Base-by-base conservation (phyloP, 2,797 vertebrate genomes). In the Bradypodion ventrale region DNA sequence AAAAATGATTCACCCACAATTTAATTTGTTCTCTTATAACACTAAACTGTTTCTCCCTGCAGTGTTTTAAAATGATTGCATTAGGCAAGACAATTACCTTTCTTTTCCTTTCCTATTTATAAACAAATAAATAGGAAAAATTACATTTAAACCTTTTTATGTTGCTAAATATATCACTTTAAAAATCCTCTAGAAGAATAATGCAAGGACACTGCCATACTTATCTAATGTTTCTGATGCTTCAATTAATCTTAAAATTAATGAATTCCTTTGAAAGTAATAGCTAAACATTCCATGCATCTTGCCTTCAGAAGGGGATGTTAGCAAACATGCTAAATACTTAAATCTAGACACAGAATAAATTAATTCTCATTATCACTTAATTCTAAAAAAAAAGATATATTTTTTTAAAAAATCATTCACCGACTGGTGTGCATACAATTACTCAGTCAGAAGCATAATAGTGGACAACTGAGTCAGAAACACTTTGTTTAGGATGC, bases 401-500 rank as follows among this genome's bases (percentile, higher is more conserved):
- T n/a, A 75, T 32, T 40, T 27, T 25, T 5, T 66, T 32, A 78
- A 3, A 72, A 4, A n/a, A 15, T 32, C 19, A 72, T 65, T 40
- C 15, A 49, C 2, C 23, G 46, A 60, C 42, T 77, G 59, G 23
- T 8, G 68, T 13, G 12, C 56, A 21, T 82, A 73, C 80, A 83
- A 49, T 70, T 25, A 87, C 83, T 35, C 0, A 70, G 79, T 68
- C 0, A 75, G 7, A 2, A 0, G 42, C 6, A 80, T 79, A 2
- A 0, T 65, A 88, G 8, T 83, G 74, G 73, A 40, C 74, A 87
- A 29, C 16, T 81, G 80, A 21, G 52, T 15, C 52, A 90, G 59
- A 42, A 52, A 88, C 92, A 91, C 81, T 93, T 92, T 89, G 78
- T 87, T 83, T 68, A 82, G 82, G 56, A 35, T 79, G 73, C 60